phyloP scores from a whole-genome alignment of 2,113 vertebrate genomes.

The Junco hyemalis region DNA sequence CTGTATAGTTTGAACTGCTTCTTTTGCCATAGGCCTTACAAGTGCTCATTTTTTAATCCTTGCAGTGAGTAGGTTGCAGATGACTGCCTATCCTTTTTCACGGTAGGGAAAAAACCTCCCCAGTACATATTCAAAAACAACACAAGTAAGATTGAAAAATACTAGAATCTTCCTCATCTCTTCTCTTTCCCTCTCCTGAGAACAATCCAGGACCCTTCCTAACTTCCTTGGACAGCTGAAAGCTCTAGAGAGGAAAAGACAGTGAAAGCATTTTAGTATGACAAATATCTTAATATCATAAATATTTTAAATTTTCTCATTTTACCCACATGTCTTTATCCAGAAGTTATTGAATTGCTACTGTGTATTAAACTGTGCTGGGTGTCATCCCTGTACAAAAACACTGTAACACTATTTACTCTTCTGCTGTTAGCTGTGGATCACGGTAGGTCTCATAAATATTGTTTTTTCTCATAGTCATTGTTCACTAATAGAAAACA shows the following conservation, averaged over 20 bases:
- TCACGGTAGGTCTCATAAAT: neutral
- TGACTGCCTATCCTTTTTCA: slow-evolving; percentile 16
- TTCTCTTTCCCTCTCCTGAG: neutral
- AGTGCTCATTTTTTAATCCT: neutral
- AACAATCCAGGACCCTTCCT: neutral
- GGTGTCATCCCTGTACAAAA: neutral
- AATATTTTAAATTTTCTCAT: neutral
- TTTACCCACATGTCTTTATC: neutral
- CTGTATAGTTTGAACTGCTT: neutral
- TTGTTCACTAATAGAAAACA: neutral
- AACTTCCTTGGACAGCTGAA: neutral
- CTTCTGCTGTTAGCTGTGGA: neutral
- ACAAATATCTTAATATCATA: neutral
- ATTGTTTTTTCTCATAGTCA: neutral
- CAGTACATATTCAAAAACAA: neutral
- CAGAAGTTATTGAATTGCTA: neutral
- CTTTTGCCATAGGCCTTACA: neutral
- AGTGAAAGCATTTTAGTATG: neutral
- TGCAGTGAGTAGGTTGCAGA: neutral
- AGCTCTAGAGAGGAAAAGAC: neutral
- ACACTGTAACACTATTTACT: neutral
- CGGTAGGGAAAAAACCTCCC: fast-evolving
- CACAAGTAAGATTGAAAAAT: neutral
- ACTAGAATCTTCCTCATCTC: neutral
- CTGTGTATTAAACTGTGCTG: neutral